phyloP scores from a whole-genome alignment of 2,113 vertebrate genomes.

The Clinocottus analis region DNA sequence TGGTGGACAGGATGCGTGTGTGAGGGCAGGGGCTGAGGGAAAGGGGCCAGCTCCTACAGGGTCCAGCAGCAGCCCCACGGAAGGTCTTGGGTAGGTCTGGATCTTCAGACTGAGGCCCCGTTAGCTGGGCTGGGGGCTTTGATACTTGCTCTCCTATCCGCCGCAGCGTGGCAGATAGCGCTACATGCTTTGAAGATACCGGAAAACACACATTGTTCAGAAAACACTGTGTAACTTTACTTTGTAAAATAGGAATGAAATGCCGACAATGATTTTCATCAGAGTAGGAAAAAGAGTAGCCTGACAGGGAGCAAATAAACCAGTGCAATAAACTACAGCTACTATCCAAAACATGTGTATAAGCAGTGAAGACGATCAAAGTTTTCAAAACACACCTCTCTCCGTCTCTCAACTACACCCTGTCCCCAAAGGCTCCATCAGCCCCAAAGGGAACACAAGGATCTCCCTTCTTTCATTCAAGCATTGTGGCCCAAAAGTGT shows the following conservation, averaged over 20 bases:
- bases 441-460: slow-evolving; percentile 8
- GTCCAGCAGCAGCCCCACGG: slow-evolving; percentile 54
- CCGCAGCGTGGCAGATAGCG: slow-evolving; percentile 86
- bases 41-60: slow-evolving; percentile 65
- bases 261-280: slow-evolving; percentile 22
- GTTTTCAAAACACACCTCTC: slow-evolving; percentile 2
- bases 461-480: slow-evolving; percentile 3
- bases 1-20: slow-evolving; percentile 85
- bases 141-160: slow-evolving; percentile 88
- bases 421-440: slow-evolving; percentile 10
- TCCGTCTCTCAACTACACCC: neutral
- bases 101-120: slow-evolving; percentile 53
- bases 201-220: slow-evolving; percentile 20
- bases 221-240: neutral
- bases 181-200: slow-evolving; percentile 74
- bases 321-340: slow-evolving; percentile 32
- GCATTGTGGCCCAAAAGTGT: neutral
- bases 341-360: slow-evolving; percentile 38
- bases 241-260: slow-evolving; percentile 36
- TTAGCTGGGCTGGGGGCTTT: slow-evolving; percentile 76
- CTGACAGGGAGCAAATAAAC: slow-evolving; percentile 54
- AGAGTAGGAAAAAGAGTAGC: neutral
- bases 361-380: neutral
- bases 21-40: slow-evolving; percentile 86
- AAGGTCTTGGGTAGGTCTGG: slow-evolving; percentile 64